Evolutionary conservation across 2,797 vertebrate genomes (phyloP).

Genomic region (Lithobates sylvaticus): DNA sequence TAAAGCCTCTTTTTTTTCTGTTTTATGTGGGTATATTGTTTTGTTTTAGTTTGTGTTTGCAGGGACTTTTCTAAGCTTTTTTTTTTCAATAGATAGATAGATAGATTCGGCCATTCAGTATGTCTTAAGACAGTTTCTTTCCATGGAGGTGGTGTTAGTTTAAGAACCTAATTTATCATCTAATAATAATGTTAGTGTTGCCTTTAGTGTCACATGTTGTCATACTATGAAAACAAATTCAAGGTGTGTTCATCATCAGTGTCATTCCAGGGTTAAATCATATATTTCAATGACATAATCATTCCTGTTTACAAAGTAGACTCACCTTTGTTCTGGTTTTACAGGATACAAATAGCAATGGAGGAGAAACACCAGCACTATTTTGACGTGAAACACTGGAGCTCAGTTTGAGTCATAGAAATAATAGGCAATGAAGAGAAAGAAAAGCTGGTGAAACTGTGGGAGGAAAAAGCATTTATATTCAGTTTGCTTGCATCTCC

Average conservation of each 20-base stretch:
- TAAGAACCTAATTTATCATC: neutral
- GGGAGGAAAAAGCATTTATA: neutral
- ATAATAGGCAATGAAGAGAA: neutral
- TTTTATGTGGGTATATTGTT: too few species aligned
- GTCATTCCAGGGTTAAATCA: neutral
- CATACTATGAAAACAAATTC: neutral
- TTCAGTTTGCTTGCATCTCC: neutral
- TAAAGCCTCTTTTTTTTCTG: too few species aligned
- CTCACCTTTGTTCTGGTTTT: conserved; percentile 23
- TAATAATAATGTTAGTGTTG: neutral
- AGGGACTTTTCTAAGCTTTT: too few species aligned
- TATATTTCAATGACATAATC: conserved; percentile 21
- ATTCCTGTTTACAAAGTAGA: neutral
- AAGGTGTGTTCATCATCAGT: neutral
- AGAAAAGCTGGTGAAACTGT: neutral
- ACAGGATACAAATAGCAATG: conserved; percentile 1
- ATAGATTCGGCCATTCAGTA: too few species aligned
- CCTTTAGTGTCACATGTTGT: neutral
- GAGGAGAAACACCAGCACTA: neutral
- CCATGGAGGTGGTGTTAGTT: neutral
- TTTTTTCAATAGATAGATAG: too few species aligned
- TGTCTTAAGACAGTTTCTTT: too few species aligned
- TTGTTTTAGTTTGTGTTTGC: too few species aligned
- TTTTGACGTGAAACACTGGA: neutral
- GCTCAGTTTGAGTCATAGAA: neutral